Base-by-base conservation (phyloP, 2,888 invertebrate species). In the Halictus ligatus region DNA sequence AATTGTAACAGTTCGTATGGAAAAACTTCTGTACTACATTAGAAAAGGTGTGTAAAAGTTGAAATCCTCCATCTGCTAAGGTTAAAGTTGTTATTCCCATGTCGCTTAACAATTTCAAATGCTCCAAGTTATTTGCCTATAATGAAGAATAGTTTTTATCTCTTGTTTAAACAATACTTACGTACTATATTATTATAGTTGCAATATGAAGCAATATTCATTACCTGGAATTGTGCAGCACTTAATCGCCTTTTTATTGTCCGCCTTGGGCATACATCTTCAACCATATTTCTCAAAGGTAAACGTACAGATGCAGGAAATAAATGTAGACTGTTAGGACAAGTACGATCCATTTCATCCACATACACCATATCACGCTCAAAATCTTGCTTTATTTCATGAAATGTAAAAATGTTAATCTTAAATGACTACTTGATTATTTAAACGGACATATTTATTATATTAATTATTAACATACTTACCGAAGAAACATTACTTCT, bases 61-160 rank as follows among this genome's bases (percentile, higher is more conserved):
- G 99, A 85, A 99, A 97, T 87, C 98, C 96, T 75, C 99, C 99
- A 95, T 99, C 99, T 25, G 97, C 96, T 94, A 98, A 96, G 0
- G 98, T 98, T 87, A 98, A 96, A 92, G 99, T 97, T 81, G 98
- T 97, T 93, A 99, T 99, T 86, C 99, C 99, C 99, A 99, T 99
- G 94, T 98, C 97, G 84, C 97, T 97, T 89, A 99, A 96, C 88
- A 98, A 97, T 94, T 97, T 97, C 90, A 99, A 95, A 96, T 99
- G 99, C 80, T 98, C 97, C 81, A 98, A 96, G 96, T 99, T 99
- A 92, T 97, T 97, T 82, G 98, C 97, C 89, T 97, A 95, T 90
- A 96, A 96, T 78, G 95, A 81, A 82, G 85, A 83, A 83, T 69
- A 69, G 1, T 25, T 74, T 58, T 78, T 58, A n/a, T 21, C 21